phyloP scores from a whole-genome alignment of 1,140 invertebrate genomes.

The Druon quercuslanigerum region DNA sequence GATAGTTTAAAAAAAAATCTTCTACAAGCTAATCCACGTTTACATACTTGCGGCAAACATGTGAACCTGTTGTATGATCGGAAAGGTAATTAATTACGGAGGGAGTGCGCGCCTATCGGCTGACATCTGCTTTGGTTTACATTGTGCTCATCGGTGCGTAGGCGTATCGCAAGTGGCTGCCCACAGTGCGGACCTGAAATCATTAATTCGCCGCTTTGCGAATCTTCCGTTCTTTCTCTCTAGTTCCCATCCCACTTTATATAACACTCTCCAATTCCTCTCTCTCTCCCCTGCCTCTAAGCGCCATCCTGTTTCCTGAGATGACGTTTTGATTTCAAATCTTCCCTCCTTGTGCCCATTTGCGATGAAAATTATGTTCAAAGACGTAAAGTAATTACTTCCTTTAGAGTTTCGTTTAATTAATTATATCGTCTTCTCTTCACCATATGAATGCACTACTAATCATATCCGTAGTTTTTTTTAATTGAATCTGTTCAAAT shows the following conservation, averaged over 20 bases:
- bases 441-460: background rate
- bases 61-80: constrained; percentile 37
- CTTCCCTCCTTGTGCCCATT: constrained; percentile 1
- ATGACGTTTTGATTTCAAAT: constrained; percentile 18
- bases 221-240: constrained; percentile 49
- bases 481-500: too few species aligned
- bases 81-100: constrained; percentile 68
- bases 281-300: background rate
- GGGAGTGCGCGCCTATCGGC: constrained; percentile 63
- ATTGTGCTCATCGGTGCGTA: constrained; percentile 65
- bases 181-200: constrained; percentile 55
- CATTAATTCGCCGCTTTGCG: constrained; percentile 61
- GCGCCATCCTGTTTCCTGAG: constrained; percentile 17
- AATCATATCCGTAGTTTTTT: too few species aligned
- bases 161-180: constrained; percentile 63
- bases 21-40: background rate
- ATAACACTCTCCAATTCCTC: background rate
- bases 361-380: background rate
- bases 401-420: background rate
- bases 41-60: background rate
- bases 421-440: background rate
- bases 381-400: constrained; percentile 16
- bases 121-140: constrained; percentile 66
- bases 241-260: constrained; percentile 11
- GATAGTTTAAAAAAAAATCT: too few species aligned